These are phyloP conservation scores for Podabrus alpinus DNA, from an alignment of 2,888 invertebrate species.

Conservation along the genomic window DNA sequence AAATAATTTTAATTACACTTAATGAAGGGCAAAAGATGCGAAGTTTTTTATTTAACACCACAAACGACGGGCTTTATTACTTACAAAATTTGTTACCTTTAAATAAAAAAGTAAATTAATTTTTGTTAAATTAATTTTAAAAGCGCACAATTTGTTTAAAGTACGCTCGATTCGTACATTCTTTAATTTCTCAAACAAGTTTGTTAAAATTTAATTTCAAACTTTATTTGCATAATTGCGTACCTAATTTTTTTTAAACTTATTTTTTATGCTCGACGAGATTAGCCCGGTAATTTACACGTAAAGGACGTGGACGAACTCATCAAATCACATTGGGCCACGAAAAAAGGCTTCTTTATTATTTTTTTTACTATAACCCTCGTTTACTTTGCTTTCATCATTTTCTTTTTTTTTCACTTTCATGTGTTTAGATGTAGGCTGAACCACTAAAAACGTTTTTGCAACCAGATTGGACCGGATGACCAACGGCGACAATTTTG, in stretches of 20 bases:
- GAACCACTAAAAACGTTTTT: too few relatives aligned
- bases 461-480: too few relatives aligned
- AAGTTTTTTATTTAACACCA: slow-evolving; percentile 33
- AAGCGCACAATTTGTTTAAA: background rate
- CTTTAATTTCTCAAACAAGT: background rate
- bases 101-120: slow-evolving; percentile 14
- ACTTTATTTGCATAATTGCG: background rate
- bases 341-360: background rate
- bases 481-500: too few relatives aligned
- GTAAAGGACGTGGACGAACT: background rate
- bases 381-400: background rate
- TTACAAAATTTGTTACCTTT: slow-evolving; percentile 18
- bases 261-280: background rate
- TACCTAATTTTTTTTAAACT: background rate
- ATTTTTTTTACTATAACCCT: background rate
- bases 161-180: background rate
- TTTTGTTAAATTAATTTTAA: slow-evolving; percentile 10
- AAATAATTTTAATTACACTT: slow-evolving; percentile 39
- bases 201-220: background rate
- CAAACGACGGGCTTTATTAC: slow-evolving; percentile 31
- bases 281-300: background rate
- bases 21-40: slow-evolving; percentile 40
- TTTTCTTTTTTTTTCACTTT: too few relatives aligned
- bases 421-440: too few relatives aligned
- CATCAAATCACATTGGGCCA: background rate